Conservation (phyloP, 2,113 vertebrate genomes). For the Heteronetta atricapilla region DNA sequence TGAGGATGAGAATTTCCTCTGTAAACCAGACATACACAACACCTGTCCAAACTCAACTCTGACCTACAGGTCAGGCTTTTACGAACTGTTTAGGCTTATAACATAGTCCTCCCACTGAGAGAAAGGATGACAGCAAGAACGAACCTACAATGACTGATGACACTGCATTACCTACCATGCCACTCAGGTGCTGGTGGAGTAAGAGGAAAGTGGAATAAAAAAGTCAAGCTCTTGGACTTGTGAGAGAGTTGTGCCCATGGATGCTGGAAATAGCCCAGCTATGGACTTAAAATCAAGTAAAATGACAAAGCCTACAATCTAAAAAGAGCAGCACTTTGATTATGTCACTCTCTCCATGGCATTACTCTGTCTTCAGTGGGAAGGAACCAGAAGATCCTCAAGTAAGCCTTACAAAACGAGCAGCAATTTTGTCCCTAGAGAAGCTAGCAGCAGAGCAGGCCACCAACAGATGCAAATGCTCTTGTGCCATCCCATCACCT, state of each 20-base stretch:
- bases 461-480: background rate
- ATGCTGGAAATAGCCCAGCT: background rate
- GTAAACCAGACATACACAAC: background rate
- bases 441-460: background rate
- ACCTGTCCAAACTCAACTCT: background rate
- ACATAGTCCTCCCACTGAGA: background rate
- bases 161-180: fast-evolving
- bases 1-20: background rate
- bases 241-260: background rate
- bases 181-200: background rate
- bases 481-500: background rate
- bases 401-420: background rate
- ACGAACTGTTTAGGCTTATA: background rate
- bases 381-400: background rate
- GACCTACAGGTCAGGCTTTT: background rate
- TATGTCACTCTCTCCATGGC: background rate
- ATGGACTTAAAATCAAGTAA: background rate
- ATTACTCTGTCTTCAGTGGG: background rate
- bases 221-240: background rate
- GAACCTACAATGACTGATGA: background rate
- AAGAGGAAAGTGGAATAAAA: background rate
- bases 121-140: background rate
- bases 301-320: background rate
- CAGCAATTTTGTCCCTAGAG: background rate
- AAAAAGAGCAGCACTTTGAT: background rate